Evolutionary conservation across 2,888 invertebrate species (phyloP).

Genomic region (Chironomus tentans): DNA sequence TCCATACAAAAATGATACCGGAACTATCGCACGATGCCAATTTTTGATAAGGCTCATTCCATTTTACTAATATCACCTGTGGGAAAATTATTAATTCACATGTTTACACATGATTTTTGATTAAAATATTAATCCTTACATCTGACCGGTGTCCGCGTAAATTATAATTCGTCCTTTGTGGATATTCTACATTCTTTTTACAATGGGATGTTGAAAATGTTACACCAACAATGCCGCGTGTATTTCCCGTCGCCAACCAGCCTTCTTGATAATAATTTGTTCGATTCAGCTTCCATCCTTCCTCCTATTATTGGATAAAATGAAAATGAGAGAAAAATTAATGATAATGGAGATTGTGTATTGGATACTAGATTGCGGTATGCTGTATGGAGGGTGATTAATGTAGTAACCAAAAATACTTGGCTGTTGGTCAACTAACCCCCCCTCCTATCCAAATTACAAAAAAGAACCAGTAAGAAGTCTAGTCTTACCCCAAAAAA

Average conservation of each 20-base stretch:
- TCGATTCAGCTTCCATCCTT: conserved; percentile 91
- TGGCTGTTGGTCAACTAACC: too few relatives aligned
- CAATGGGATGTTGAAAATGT: conserved; percentile 94
- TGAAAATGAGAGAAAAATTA: background rate
- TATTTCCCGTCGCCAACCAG: conserved; percentile 93
- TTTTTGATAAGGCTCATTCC: conserved; percentile 98
- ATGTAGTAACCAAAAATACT: too few relatives aligned
- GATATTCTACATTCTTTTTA: conserved; percentile 75
- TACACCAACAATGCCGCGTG: conserved; percentile 88
- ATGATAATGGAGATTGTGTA: background rate
- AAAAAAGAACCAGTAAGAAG: too few relatives aligned
- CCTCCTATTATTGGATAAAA: conserved; percentile 56
- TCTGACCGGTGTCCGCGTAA: conserved; percentile 92
- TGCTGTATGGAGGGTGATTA: too few relatives aligned
- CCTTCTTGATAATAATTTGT: conserved; percentile 96
- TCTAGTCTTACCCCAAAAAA: too few relatives aligned
- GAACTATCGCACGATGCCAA: conserved; percentile 95
- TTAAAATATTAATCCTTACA: conserved; percentile 48
- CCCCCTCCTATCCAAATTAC: too few relatives aligned
- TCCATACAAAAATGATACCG: conserved; percentile 99
- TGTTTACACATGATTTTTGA: background rate
- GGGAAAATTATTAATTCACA: conserved; percentile 27
- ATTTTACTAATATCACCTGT: conserved; percentile 88
- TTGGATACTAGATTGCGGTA: too few relatives aligned
- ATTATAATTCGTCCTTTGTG: conserved; percentile 91